A percentile compares a stretch with the other conserved stretches of the same genome.
Evolutionary conservation across 2,797 vertebrate species (phyloP).

Genomic region (Anabas testudineus): DNA sequence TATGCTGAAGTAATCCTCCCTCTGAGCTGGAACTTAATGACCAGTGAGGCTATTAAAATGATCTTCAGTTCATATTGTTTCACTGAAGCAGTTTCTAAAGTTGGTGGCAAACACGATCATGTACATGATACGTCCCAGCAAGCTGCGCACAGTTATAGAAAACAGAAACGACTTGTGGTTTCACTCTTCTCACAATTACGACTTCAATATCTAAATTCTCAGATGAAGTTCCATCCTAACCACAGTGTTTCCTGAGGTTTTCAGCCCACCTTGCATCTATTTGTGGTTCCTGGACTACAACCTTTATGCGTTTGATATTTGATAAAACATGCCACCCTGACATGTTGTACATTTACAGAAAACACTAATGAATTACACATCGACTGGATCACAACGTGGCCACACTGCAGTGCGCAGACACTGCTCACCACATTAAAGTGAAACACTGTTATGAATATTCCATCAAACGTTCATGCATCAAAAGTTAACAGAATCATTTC

Average conservation of each 20-base stretch:
- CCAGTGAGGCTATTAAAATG: too few relatives aligned
- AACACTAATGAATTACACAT: background rate
- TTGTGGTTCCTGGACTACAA: too few relatives aligned
- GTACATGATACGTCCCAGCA: too few relatives aligned
- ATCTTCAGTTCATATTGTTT: too few relatives aligned
- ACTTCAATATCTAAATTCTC: background rate
- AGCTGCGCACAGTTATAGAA: too few relatives aligned
- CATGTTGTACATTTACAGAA: background rate
- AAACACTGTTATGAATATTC: background rate
- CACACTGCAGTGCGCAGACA: too few relatives aligned
- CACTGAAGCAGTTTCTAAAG: background rate
- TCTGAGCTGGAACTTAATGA: too few relatives aligned
- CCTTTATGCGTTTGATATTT: too few relatives aligned
- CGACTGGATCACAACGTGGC: too few relatives aligned
- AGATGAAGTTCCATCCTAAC: background rate
- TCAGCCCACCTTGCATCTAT: background rate
- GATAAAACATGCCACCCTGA: background rate
- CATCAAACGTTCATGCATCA: background rate
- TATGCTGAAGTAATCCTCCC: too few relatives aligned
- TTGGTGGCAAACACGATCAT: background rate
- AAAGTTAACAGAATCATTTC: background rate
- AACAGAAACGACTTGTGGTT: slow-evolving; percentile 15
- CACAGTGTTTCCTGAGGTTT: background rate
- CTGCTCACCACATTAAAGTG: background rate
- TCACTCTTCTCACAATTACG: background rate